phyloP scores from a whole-genome alignment of 2,113 vertebrate species.

The Propithecus coquereli region DNA sequence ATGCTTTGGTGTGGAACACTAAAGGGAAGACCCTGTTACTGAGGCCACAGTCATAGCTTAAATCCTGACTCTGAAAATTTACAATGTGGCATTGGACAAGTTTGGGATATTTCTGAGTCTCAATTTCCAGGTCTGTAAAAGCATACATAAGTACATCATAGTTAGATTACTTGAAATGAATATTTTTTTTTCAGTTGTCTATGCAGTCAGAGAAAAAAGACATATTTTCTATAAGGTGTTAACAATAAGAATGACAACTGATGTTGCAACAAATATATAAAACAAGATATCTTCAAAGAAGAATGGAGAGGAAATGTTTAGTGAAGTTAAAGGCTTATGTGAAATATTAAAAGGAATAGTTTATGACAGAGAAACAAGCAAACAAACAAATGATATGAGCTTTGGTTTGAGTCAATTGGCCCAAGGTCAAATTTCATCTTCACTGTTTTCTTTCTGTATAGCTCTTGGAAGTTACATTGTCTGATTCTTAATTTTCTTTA shows the following conservation, averaged over 20 bases:
- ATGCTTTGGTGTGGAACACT: background rate
- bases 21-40: background rate
- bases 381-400: background rate
- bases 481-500: background rate
- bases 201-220: background rate
- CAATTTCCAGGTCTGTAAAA: background rate
- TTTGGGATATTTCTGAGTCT: background rate
- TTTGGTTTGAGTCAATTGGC: background rate
- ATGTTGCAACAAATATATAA: background rate
- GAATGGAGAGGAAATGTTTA: background rate
- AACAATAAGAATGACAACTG: background rate
- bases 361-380: background rate
- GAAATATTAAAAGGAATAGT: background rate
- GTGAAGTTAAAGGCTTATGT: background rate
- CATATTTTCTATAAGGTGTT: background rate
- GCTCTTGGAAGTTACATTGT: background rate
- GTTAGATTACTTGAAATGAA: background rate
- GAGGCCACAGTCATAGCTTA: background rate
- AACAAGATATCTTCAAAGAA: background rate
- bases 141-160: background rate
- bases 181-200: background rate
- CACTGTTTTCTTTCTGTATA: background rate
- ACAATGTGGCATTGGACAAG: background rate
- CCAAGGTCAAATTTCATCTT: background rate
- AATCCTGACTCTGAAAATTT: background rate